phyloP scores from a whole-genome alignment of 1,140 invertebrate species.

The Samia ricini region DNA sequence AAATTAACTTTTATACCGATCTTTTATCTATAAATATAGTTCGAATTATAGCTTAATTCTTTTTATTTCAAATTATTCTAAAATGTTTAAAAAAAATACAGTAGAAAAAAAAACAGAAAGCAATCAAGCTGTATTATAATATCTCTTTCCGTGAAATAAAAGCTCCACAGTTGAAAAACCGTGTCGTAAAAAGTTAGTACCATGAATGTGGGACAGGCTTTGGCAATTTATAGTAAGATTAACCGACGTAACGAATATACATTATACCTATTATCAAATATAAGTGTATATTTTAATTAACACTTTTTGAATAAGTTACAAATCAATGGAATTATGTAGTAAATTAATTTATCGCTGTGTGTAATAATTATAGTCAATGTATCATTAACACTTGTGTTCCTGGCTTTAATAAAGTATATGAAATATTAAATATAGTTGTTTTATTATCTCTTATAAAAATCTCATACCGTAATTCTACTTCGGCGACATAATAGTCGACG shows the following conservation, averaged over 20 bases:
- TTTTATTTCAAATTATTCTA: not conserved
- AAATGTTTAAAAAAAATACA: not conserved
- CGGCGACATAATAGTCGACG: too few species aligned
- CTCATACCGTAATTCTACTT: not conserved
- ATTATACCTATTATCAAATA: slow-evolving; percentile 8
- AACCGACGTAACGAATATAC: slow-evolving; percentile 4
- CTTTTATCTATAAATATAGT: slow-evolving; percentile 1
- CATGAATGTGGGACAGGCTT: slow-evolving; percentile 10
- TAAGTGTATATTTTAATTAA: slow-evolving; percentile 11
- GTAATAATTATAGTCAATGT: slow-evolving; percentile 20
- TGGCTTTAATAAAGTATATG: slow-evolving; percentile 61
- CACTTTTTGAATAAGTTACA: not conserved
- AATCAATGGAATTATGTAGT: slow-evolving; percentile 4
- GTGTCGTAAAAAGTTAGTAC: not conserved
- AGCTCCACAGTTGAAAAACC: not conserved
- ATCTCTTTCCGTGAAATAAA: not conserved
- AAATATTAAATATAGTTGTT: slow-evolving; percentile 30
- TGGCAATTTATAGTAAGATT: slow-evolving; percentile 4
- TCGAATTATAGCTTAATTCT: not conserved
- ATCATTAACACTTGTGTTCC: slow-evolving; percentile 54
- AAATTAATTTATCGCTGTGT: slow-evolving; percentile 12
- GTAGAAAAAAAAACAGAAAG: not conserved
- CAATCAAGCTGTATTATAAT: not conserved
- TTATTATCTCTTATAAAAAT: slow-evolving; percentile 28
- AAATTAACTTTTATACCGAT: not conserved